Conservation (phyloP, 2,888 invertebrate genomes). For the Melieria omissa region DNA sequence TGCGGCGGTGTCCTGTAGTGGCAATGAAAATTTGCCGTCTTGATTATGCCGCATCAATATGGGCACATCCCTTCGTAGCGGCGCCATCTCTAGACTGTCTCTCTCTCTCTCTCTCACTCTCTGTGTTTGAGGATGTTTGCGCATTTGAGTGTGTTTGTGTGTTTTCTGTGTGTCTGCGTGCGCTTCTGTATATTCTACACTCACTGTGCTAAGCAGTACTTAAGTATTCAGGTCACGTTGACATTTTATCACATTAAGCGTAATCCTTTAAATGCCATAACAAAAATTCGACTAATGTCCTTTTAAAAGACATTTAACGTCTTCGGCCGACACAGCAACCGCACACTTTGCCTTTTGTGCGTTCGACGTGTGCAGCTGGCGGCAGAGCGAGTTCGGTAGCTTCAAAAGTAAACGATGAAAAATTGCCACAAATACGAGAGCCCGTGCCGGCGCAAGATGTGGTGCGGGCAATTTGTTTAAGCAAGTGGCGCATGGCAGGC, state of each 20-base stretch:
- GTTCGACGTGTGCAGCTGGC: neutral
- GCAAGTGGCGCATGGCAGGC: too few relatives aligned
- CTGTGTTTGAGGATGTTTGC: neutral
- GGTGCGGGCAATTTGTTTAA: too few relatives aligned
- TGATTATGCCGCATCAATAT: too few relatives aligned
- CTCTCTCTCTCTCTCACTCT: too few relatives aligned
- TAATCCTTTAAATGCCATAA: constrained; percentile 49
- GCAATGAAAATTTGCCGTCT: neutral
- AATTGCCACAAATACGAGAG: constrained; percentile 20
- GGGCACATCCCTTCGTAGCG: too few relatives aligned
- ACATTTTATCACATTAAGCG: constrained; percentile 50
- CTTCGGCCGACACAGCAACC: constrained; percentile 14
- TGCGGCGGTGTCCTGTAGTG: neutral
- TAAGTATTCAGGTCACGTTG: constrained; percentile 49
- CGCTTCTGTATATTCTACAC: too few relatives aligned
- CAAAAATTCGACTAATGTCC: constrained; percentile 48
- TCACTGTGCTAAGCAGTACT: constrained; percentile 30
- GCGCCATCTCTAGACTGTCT: too few relatives aligned
- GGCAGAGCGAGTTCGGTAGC: neutral
- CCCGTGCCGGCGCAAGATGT: too few relatives aligned
- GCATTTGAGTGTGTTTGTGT: neutral
- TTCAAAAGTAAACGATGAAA: constrained; percentile 36
- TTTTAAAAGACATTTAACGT: constrained; percentile 46
- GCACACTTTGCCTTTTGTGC: neutral
- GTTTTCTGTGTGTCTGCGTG: constrained; percentile 7